Evolutionary conservation across 2,113 vertebrate genomes (phyloP).

Genomic region (Ancistrus triradiatus): DNA sequence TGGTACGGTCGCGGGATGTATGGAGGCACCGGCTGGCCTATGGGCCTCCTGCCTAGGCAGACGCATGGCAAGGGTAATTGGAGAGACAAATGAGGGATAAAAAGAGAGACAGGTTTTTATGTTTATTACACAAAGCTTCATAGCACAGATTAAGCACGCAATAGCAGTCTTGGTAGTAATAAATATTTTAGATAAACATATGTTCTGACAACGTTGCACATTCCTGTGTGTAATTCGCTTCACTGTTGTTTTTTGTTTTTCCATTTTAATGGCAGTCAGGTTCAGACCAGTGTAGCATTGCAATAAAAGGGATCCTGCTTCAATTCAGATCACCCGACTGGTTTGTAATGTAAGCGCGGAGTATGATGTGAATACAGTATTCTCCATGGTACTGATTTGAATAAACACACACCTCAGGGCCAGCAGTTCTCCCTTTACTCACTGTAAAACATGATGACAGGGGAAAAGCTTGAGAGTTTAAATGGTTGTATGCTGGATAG

Average conservation of each 20-base stretch:
- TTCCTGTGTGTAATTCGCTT: not conserved
- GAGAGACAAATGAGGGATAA: too few relatives aligned
- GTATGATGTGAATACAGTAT: constrained; percentile 2
- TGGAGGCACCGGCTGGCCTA: too few relatives aligned
- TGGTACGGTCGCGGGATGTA: too few relatives aligned
- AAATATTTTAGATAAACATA: not conserved
- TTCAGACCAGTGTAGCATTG: too few relatives aligned
- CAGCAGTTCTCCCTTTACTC: not conserved
- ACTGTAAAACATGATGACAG: not conserved
- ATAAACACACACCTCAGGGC: constrained; percentile 36
- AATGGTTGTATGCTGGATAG: constrained; percentile 6
- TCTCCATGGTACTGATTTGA: constrained; percentile 6
- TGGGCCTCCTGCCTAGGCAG: too few relatives aligned
- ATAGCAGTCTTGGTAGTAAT: not conserved
- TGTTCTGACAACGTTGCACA: not conserved
- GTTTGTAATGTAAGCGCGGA: too few relatives aligned
- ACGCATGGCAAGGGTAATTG: too few relatives aligned
- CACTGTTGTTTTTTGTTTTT: not conserved
- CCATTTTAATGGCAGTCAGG: not conserved
- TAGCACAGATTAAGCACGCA: too few relatives aligned
- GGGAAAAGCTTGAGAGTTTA: not conserved
- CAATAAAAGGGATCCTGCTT: too few relatives aligned
- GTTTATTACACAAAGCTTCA: too few relatives aligned
- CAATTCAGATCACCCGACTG: too few relatives aligned
- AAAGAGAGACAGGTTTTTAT: too few relatives aligned